Evolutionary conservation across 2,113 vertebrate genomes (phyloP).

Genomic region (Meriones unguiculatus): DNA sequence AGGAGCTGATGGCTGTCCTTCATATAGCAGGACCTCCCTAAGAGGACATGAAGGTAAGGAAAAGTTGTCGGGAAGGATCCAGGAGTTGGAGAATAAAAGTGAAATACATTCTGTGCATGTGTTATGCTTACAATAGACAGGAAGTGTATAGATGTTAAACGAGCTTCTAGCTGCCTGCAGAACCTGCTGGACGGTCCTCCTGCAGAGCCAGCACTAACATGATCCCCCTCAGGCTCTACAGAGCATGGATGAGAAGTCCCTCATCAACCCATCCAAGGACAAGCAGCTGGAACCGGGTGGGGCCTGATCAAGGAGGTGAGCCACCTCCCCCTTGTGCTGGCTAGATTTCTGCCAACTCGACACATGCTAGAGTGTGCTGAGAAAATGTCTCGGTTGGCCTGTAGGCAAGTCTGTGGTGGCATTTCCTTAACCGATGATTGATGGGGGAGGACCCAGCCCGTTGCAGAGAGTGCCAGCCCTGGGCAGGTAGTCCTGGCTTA

Average conservation of each 20-base stretch:
- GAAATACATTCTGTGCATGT: neutral
- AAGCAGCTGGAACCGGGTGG: neutral
- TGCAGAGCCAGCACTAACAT: neutral
- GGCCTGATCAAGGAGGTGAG: neutral
- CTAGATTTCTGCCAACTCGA: neutral
- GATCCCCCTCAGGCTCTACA: fast-evolving
- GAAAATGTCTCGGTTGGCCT: neutral
- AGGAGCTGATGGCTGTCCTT: neutral
- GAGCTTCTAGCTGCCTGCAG: neutral
- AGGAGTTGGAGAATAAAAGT: neutral
- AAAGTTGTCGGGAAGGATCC: neutral
- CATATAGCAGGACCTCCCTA: neutral
- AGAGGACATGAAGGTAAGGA: neutral
- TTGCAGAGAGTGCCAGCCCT: neutral
- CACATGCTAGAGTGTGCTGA: neutral
- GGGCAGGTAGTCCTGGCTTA: neutral
- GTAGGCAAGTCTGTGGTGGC: neutral
- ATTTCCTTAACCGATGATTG: neutral
- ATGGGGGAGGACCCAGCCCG: neutral
- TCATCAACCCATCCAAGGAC: neutral
- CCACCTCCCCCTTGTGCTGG: neutral
- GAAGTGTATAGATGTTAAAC: neutral
- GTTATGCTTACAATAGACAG: neutral
- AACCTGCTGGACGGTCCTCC: neutral
- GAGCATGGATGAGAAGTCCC: neutral